These are phyloP conservation scores for Sebastes iracundus DNA, from an alignment of 2,797 vertebrate species.

Conservation along the genomic window DNA sequence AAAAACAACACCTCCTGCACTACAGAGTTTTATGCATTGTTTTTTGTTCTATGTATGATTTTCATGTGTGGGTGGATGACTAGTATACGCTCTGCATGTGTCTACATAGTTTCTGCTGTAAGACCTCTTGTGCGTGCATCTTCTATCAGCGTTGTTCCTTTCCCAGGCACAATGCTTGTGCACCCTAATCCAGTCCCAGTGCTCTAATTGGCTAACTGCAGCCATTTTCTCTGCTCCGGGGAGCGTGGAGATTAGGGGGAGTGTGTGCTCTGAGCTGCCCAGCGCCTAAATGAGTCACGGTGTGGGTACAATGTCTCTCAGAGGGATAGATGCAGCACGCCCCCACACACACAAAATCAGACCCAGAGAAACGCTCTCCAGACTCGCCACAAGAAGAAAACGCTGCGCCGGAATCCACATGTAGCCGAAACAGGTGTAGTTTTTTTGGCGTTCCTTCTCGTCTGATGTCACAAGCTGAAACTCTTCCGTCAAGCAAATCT, in stretches of 20 bases:
- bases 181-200: constrained; percentile 66
- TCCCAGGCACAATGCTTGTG: constrained; percentile 37
- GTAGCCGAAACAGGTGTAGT: not conserved
- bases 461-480: constrained; percentile 18
- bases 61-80: constrained; percentile 26
- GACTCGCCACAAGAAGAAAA: not conserved
- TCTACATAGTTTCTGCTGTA: not conserved
- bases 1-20: constrained; percentile 35
- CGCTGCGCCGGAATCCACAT: not conserved
- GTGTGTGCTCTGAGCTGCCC: constrained; percentile 49
- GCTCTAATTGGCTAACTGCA: constrained; percentile 73
- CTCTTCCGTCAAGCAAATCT: not conserved
- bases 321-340: constrained; percentile 25
- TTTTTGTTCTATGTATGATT: not conserved
- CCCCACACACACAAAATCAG: constrained; percentile 24
- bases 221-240: constrained; percentile 66
- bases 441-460: not conserved
- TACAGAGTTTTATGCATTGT: constrained; percentile 1
- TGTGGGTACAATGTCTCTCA: constrained; percentile 43
- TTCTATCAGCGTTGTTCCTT: constrained; percentile 32
- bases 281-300: constrained; percentile 65
- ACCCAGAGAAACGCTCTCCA: not conserved
- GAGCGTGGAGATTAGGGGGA: constrained; percentile 63
- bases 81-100: not conserved
- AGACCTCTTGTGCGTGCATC: not conserved